These are phyloP conservation scores for Megalops atlanticus DNA, from an alignment of 2,113 vertebrate species.

Conservation along the genomic window DNA sequence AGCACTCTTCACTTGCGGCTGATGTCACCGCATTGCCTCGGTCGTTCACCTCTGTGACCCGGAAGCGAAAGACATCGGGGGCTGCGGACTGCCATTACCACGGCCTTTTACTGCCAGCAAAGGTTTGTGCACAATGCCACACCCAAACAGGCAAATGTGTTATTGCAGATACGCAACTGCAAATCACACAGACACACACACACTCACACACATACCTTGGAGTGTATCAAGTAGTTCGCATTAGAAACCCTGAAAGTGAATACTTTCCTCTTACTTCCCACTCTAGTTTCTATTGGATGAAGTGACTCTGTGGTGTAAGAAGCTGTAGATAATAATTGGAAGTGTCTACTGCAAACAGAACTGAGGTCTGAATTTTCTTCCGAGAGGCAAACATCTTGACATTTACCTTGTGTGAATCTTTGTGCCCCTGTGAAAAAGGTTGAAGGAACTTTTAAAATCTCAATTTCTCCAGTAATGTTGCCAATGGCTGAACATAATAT, in stretches of 20 bases:
- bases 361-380: neutral
- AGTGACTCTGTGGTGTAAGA: neutral
- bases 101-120: neutral
- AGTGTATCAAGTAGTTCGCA: too few species aligned
- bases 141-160: neutral
- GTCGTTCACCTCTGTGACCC: slow-evolving; percentile 27
- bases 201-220: too few species aligned
- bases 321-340: neutral
- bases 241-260: too few species aligned
- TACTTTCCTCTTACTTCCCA: too few species aligned
- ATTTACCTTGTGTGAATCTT: neutral
- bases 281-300: neutral
- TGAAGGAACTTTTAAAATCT: too few species aligned
- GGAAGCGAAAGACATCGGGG: neutral
- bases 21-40: slow-evolving; percentile 4
- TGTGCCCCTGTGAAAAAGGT: neutral
- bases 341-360: neutral
- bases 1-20: neutral
- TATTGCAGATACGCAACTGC: neutral
- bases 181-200: too few species aligned
- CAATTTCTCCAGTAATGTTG: neutral
- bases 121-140: too few species aligned
- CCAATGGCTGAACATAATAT: too few species aligned
- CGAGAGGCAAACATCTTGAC: neutral
- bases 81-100: neutral